Evolutionary conservation across 1,140 invertebrate genomes (phyloP), one percentile per base, ranked within the genome.

Genomic region (Apis dorsata): DNA sequence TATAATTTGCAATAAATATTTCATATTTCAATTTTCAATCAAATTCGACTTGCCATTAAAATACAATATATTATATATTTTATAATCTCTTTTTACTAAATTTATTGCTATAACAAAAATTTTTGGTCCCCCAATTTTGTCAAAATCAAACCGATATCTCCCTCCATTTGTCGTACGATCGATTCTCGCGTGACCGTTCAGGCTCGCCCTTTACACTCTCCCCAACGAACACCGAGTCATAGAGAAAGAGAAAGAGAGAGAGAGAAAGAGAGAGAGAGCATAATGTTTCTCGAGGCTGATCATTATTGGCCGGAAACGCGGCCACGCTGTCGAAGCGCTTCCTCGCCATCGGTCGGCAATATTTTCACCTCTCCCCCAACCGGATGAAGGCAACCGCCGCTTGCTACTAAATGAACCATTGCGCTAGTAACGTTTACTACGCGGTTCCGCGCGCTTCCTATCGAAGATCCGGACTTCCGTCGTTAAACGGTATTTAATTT

Each of bases 281-380:
- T 65, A 57, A 49, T 70, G 80, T 62, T 60, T 74, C 81, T 83
- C 69, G 62, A 66, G 49, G 59, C 60, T n/a, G 76, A 79, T 34
- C 59, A 63, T 86, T 84, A 86, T 70, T 76, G 57, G 63, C 59
- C 49, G 74, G 62, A 86, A 81, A 81, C 71, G 78, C 55, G 53
- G 19, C 13, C 77, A 75, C 72, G 57, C 21, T 69, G 76, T 73
- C 57, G 78, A 73, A 81, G 81, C 81, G 86, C 71, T 83, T 77
- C 79, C 69, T 75, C 82, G 63, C 65, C 63, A 87, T 88, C 86
- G 86, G 62, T 59, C 75, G 65, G 71, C 79, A 83, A 88, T 88
- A 87, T 87, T 87, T 88, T 85, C 83, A 78, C 86, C 79, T 87
- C 83, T 87, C 82, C 86, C 83, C 86, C 81, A 88, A 85, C 88